Percentiles rank a stretch among this genome's conserved stretches.
These are phyloP conservation scores for Scomberomorus guttatus DNA, from an alignment of 2,797 vertebrate species.

Conservation along the genomic window DNA sequence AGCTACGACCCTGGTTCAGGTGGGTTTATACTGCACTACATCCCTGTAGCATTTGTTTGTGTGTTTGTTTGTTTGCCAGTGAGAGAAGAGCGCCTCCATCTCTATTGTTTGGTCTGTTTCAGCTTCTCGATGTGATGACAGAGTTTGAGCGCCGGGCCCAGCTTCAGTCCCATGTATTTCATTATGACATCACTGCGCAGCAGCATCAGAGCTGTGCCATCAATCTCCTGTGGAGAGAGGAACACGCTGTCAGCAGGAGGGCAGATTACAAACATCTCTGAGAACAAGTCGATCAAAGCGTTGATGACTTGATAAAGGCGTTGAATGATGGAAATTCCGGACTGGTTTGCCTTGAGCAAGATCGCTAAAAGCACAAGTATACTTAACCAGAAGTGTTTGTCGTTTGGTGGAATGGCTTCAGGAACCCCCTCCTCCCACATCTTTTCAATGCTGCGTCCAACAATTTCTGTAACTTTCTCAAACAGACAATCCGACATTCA, in stretches of 20 bases:
- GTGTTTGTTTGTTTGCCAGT: slow-evolving; percentile 37
- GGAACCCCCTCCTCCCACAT: background rate
- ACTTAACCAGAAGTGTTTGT: background rate
- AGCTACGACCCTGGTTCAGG: slow-evolving; percentile 8
- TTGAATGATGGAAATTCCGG: background rate
- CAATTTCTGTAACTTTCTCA: background rate
- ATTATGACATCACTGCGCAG: slow-evolving; percentile 95
- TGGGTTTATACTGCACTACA: slow-evolving; percentile 19
- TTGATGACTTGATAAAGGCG: slow-evolving; percentile 1
- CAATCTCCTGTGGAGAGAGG: slow-evolving; percentile 90
- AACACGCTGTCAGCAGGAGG: slow-evolving; percentile 21
- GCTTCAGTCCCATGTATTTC: slow-evolving; percentile 98
- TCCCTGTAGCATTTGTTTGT: slow-evolving; percentile 47
- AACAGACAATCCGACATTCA: no score
- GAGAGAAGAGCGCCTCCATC: slow-evolving; percentile 12
- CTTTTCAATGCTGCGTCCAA: no score
- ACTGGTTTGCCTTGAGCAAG: background rate
- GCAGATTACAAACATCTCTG: slow-evolving; percentile 11
- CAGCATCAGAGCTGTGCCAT: slow-evolving; percentile 93
- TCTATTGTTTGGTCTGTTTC: slow-evolving; percentile 91
- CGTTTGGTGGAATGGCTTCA: background rate
- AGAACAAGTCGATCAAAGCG: slow-evolving; percentile 8
- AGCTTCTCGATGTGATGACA: slow-evolving; percentile 95
- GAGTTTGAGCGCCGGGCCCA: slow-evolving; percentile 94
- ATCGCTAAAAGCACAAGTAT: background rate